Evolutionary conservation across 2,113 vertebrate species (phyloP).

Genomic region (Malurus melanocephalus): DNA sequence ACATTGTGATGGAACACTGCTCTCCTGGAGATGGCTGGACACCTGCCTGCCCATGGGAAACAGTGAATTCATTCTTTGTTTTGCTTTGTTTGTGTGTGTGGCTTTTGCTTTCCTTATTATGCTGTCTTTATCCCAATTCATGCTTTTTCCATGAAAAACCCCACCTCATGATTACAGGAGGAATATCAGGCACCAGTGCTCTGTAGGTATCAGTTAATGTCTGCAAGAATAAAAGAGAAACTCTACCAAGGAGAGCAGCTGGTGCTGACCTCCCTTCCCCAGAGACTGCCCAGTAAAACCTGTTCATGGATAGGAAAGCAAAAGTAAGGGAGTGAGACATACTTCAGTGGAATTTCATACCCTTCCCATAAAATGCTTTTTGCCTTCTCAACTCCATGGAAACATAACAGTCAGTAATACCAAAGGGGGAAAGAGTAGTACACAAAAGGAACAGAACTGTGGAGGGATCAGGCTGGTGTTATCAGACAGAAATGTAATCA

Average conservation of each 20-base stretch:
- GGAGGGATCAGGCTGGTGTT: not conserved
- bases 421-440: not conserved
- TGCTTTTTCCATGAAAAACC: accelerated
- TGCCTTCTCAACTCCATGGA: not conserved
- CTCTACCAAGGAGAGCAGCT: not conserved
- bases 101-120: not conserved
- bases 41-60: not conserved
- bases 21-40: not conserved
- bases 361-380: not conserved
- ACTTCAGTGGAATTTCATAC: not conserved
- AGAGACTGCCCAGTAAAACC: not conserved
- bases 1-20: accelerated
- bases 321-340: not conserved
- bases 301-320: not conserved
- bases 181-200: not conserved
- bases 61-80: not conserved
- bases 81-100: not conserved
- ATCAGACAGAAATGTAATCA: not conserved
- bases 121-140: not conserved
- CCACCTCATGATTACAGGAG: not conserved
- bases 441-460: not conserved
- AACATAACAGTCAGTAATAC: not conserved
- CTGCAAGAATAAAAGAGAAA: not conserved
- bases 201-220: not conserved
- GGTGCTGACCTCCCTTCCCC: not conserved